Base-by-base conservation (phyloP, 2,888 invertebrate species). In the Neoascia interrupta region DNA sequence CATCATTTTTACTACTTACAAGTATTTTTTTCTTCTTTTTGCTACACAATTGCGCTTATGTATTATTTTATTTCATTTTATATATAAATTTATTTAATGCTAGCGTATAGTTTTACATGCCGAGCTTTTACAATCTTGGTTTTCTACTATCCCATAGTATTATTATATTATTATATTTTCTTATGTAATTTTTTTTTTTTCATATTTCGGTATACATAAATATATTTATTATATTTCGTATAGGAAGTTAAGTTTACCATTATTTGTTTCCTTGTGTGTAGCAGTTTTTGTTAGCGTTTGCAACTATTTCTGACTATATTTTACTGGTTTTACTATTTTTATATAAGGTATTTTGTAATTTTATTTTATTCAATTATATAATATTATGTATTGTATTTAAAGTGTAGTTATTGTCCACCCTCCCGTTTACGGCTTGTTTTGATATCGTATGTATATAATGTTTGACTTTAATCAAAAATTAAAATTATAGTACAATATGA, bases 341-440 rank as follows among this genome's bases (percentile, higher is more conserved):
- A 47, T 53, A 47, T 45, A 39, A 36, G 31, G 11, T 63, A 49
- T 26, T 58, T 79, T 64, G 21, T 37, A 47, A 4, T 69, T n/a
- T n/a, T n/a, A n/a, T n/a, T n/a, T n/a, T n/a, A n/a, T n/a, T n/a
- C n/a, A n/a, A n/a, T n/a, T n/a, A 56, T 63, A 51, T 68, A 54
- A 69, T 54, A 61, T n/a, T n/a, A 61, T 74, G 68, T 72, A 80
- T 54, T 60, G 53, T 82, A 82, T 83, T 84, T 81, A 81, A 79
- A 79, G 84, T 83, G 81, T 87, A 86, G 86, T 87, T 87, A 87
- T 87, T 87, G 87, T 87, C 87, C 87, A 85, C 88, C 87, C 87
- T 87, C 85, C 85, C 87, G 85, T 86, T 86, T 85, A 84, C 54
- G 82, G 81, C 81, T 81, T 69, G 60, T 34, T 49, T 73, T 72